A percentile compares a stretch with the other conserved stretches of the same genome.
Conservation (phyloP, 2,888 invertebrate genomes). For the Lampropteryx suffumata region DNA sequence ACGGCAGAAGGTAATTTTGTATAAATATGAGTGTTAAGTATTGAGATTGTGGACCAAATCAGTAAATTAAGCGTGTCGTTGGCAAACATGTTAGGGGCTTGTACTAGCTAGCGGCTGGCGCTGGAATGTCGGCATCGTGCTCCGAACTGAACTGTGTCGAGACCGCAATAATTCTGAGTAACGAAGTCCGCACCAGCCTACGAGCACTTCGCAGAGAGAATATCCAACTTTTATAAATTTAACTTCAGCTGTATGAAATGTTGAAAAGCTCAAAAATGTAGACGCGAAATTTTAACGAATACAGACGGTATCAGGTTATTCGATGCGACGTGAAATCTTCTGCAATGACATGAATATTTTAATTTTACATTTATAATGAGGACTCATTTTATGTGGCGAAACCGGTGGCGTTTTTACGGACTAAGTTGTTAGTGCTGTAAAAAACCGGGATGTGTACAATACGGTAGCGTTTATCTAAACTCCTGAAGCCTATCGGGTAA, state of each 20-base stretch:
- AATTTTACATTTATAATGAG: constrained; percentile 43
- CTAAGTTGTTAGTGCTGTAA: constrained; percentile 14
- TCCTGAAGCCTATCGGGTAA: constrained; percentile 72
- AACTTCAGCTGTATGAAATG: constrained; percentile 36
- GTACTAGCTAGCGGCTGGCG: constrained; percentile 9
- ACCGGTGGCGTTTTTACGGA: constrained; percentile 1
- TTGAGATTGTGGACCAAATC: constrained; percentile 32
- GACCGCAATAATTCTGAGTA: constrained; percentile 43
- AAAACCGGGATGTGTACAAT: constrained; percentile 51
- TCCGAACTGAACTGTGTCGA: constrained; percentile 32
- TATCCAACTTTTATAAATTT: constrained; percentile 43
- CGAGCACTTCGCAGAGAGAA: constrained; percentile 31
- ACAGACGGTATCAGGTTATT: constrained; percentile 41
- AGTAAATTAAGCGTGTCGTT: constrained; percentile 38
- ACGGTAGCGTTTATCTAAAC: constrained; percentile 63
- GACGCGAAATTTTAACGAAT: constrained; percentile 40
- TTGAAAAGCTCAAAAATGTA: constrained; percentile 34
- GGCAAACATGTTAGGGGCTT: constrained; percentile 33
- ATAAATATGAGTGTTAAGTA: constrained; percentile 1
- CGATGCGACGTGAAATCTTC: constrained; percentile 44
- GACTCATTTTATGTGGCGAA: constrained; percentile 28
- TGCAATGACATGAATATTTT: constrained; percentile 44
- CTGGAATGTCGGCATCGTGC: constrained; percentile 25
- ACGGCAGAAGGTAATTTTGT: too few species aligned
- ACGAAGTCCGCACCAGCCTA: constrained; percentile 35